Conservation (phyloP, 1,140 invertebrate genomes). For the Lepidurus couesii region DNA sequence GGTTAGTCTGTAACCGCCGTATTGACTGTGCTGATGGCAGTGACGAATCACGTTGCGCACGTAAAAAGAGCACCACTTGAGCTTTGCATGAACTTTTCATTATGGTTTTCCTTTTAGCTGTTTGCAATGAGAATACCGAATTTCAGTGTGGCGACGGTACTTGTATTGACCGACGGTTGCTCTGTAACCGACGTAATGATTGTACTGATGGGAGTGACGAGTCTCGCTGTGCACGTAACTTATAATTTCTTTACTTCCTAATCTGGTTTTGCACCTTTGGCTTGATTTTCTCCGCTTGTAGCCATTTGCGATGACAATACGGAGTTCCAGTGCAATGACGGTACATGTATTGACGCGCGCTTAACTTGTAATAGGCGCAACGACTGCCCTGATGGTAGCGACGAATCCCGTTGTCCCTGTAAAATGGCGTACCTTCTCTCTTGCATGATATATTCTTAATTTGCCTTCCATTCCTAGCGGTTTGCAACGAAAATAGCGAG, state of each 20-base stretch:
- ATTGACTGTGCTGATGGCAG: slow-evolving; percentile 70
- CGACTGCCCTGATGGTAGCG: slow-evolving; percentile 67
- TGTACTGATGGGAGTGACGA: slow-evolving; percentile 70
- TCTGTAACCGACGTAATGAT: slow-evolving; percentile 60
- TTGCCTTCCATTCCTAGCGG: not conserved
- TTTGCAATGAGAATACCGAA: not conserved
- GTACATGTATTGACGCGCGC: slow-evolving; percentile 45
- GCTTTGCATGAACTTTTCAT: slow-evolving; percentile 7
- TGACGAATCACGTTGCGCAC: slow-evolving; percentile 54
- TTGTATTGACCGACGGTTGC: slow-evolving; percentile 55
- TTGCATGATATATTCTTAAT: not conserved
- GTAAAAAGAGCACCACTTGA: not conserved
- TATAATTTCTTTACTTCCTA: not conserved
- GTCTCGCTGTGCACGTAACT: slow-evolving; percentile 48
- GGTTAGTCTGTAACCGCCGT: slow-evolving; percentile 67
- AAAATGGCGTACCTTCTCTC: not conserved
- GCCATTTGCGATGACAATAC: slow-evolving; percentile 40
- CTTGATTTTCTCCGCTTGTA: not conserved
- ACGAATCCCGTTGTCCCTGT: slow-evolving; percentile 51
- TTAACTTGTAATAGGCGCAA: slow-evolving; percentile 59
- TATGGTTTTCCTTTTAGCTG: not conserved
- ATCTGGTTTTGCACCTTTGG: not conserved
- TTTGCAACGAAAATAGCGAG: not conserved
- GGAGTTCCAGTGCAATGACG: slow-evolving; percentile 53
- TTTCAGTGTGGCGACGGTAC: slow-evolving; percentile 46